Evolutionary conservation across 2,888 invertebrate species (phyloP).

Genomic region (Agrilus biguttatus): DNA sequence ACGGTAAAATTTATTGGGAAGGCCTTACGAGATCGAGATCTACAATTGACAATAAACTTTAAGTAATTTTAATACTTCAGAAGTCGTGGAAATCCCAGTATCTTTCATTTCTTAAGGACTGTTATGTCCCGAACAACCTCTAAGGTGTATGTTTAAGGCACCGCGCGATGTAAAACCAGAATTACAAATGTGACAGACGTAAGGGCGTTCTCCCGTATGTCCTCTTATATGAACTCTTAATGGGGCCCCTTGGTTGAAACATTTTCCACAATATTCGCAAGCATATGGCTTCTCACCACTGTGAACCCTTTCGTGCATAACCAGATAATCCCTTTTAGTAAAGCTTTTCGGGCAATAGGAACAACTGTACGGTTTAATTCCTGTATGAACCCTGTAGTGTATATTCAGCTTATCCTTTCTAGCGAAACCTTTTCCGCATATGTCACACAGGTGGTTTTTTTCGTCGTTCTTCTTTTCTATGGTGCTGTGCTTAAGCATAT

Average conservation of each 20-base stretch:
- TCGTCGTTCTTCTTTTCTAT: slow-evolving; percentile 25
- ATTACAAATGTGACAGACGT: slow-evolving; percentile 39
- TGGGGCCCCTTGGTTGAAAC: slow-evolving; percentile 44
- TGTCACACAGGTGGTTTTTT: slow-evolving; percentile 24
- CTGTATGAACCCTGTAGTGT: slow-evolving; percentile 25
- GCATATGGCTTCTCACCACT: slow-evolving; percentile 47
- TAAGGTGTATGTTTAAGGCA: slow-evolving; percentile 42
- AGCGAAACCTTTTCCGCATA: slow-evolving; percentile 25
- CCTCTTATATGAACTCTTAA: slow-evolving; percentile 45
- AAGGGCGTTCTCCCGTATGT: slow-evolving; percentile 46
- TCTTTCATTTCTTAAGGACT: slow-evolving; percentile 22
- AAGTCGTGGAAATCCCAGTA: no score
- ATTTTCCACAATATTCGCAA: slow-evolving; percentile 46
- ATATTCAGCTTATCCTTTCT: slow-evolving; percentile 22
- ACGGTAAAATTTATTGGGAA: no score
- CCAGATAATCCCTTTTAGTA: slow-evolving; percentile 31
- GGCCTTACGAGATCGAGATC: no score
- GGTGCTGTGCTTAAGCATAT: slow-evolving; percentile 35
- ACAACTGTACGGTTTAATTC: slow-evolving; percentile 23
- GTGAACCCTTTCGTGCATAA: slow-evolving; percentile 45
- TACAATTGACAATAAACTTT: no score
- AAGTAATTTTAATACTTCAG: no score
- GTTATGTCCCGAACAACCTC: slow-evolving; percentile 23
- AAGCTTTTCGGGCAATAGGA: slow-evolving; percentile 24
- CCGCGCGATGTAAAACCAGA: slow-evolving; percentile 45